Conservation (phyloP, 2,113 vertebrate species). For the Shinisaurus crocodilurus region DNA sequence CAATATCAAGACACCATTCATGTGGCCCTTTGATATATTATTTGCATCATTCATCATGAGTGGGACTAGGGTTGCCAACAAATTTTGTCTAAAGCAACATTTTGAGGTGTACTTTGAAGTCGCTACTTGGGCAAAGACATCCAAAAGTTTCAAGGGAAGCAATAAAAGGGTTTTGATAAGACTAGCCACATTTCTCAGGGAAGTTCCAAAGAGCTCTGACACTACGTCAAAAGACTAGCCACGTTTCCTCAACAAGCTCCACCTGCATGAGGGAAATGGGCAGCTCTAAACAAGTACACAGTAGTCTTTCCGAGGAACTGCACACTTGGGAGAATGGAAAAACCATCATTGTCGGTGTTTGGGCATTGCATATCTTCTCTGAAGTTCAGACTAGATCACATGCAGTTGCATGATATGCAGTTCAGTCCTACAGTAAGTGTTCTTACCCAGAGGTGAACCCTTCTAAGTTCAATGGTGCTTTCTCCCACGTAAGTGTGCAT, state of each 20-base stretch:
- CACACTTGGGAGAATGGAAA: neutral
- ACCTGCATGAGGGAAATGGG: neutral
- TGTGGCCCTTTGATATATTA: neutral
- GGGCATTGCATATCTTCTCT: neutral
- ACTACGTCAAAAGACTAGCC: too few relatives aligned
- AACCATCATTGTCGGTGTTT: neutral
- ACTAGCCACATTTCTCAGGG: neutral
- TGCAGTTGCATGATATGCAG: neutral
- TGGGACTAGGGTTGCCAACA: neutral
- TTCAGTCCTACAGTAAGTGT: neutral
- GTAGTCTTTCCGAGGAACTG: neutral
- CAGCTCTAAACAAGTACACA: too few relatives aligned
- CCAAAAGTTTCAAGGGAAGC: neutral
- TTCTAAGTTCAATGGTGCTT: neutral
- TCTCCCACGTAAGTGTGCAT: neutral
- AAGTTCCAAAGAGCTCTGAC: too few relatives aligned
- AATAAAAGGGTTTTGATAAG: neutral
- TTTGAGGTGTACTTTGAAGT: neutral
- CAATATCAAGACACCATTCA: neutral
- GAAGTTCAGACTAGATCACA: neutral
- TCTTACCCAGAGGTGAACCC: neutral
- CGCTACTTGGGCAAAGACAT: neutral
- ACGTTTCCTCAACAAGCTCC: neutral
- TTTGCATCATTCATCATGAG: neutral
- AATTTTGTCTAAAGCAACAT: neutral